Conservation (phyloP, 2,888 invertebrate species). For the Caenorhabditis imperialis region DNA sequence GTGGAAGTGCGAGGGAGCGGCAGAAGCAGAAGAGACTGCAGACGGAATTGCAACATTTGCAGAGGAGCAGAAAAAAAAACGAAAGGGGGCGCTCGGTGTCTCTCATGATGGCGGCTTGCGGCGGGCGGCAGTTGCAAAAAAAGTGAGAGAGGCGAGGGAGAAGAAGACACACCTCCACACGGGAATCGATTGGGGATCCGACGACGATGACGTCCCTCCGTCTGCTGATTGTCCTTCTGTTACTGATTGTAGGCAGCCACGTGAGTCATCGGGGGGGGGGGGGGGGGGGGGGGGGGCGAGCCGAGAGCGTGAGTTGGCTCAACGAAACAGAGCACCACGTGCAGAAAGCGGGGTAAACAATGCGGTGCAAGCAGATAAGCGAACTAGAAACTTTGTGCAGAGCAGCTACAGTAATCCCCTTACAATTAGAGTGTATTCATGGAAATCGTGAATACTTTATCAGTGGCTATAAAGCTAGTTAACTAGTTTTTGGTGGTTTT, state of each 20-base stretch:
- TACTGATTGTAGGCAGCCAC: too few species aligned
- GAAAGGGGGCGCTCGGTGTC: conserved; percentile 12
- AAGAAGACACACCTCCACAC: neutral
- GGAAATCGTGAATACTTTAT: too few species aligned
- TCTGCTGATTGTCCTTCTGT: too few species aligned
- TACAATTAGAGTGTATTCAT: too few species aligned
- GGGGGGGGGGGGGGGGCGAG: neutral
- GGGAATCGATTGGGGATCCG: conserved; percentile 10
- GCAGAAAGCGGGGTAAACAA: too few species aligned
- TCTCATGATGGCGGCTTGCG: neutral
- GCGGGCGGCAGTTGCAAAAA: conserved; percentile 21
- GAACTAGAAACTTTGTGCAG: too few species aligned
- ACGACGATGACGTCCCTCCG: too few species aligned
- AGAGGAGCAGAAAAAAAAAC: conserved; percentile 12
- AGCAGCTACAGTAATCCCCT: too few species aligned
- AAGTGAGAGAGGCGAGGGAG: conserved; percentile 7
- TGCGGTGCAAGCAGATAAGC: too few species aligned
- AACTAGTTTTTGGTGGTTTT: too few species aligned
- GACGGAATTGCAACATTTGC: conserved; percentile 48
- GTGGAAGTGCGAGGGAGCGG: conserved; percentile 17
- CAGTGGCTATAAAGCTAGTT: too few species aligned
- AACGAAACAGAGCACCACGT: neutral
- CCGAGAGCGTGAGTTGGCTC: neutral
- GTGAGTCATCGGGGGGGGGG: neutral
- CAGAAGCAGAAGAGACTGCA: conserved; percentile 16